Conservation (phyloP, 2,797 vertebrate genomes). For the Diplodus sargus region DNA sequence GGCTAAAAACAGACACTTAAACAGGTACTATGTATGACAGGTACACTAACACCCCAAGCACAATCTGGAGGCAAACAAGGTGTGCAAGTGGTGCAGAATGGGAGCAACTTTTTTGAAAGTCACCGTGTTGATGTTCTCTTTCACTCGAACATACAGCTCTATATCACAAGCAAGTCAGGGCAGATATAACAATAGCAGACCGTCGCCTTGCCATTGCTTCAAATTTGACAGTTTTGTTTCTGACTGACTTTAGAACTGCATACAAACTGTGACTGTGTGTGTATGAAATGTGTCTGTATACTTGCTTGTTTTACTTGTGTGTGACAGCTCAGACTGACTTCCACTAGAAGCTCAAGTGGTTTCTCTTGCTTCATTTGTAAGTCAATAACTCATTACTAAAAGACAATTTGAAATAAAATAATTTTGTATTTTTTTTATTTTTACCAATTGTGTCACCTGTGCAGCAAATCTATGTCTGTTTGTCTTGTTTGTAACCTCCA, state of each 20-base stretch:
- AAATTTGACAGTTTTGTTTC: slow-evolving; percentile 28
- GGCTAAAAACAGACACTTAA: not conserved
- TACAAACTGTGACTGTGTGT: not conserved
- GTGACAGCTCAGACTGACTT: slow-evolving; percentile 9
- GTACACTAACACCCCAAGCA: slow-evolving; percentile 11
- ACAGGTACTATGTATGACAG: slow-evolving; percentile 21
- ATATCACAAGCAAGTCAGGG: slow-evolving; percentile 11
- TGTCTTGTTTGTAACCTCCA: not conserved
- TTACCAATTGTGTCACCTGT: not conserved
- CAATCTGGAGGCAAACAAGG: slow-evolving; percentile 11
- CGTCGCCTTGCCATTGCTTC: not conserved
- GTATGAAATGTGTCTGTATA: not conserved
- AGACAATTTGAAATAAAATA: not conserved
- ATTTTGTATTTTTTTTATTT: rapidly evolving
- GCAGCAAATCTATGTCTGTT: not conserved
- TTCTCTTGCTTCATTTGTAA: not conserved
- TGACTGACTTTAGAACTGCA: slow-evolving; percentile 20
- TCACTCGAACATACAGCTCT: not conserved
- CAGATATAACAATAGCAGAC: slow-evolving; percentile 29
- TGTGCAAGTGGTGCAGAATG: slow-evolving; percentile 1
- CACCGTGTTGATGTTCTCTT: slow-evolving; percentile 20
- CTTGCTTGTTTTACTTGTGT: slow-evolving; percentile 3
- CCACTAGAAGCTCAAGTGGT: not conserved
- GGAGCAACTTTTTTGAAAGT: slow-evolving; percentile 10
- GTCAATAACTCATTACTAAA: not conserved